Evolutionary conservation across 1,140 invertebrate species (phyloP), one percentile per base, ranked within the genome.

Genomic region (Orius laevigatus): DNA sequence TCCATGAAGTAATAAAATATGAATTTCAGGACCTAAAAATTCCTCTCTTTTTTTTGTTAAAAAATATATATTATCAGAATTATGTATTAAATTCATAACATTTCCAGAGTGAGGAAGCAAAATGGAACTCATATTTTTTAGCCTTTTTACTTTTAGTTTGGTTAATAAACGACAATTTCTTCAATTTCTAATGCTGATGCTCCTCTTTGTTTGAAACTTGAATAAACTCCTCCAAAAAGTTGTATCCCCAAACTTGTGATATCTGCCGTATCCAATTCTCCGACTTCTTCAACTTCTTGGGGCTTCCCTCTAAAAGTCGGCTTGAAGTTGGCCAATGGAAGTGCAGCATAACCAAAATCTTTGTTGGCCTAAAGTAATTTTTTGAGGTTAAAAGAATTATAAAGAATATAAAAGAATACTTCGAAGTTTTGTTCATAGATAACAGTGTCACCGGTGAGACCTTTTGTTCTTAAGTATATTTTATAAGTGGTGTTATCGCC

Each of bases 171-270:
- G n/a, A n/a, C n/a, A n/a, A n/a, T n/a, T n/a, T n/a, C n/a, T n/a
- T 79, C 71, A 19, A 81, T 70, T 62, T 79, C 77, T 50, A 80
- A 65, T 42, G 76, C 68, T 1, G 75, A 75, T 5, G 74, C 70
- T 0, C 78, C 77, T 54, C 61, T 68, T 58, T 80, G 78, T 59
- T 80, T 80, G 6, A 70, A 59, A 8, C 70, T 64, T 46, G 66
- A 62, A 58, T 80, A 79, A 40, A 79, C 76, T 11, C 78, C 78
- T 25, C 78, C 78, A 54, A 72, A 75, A 57, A 77, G 66, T 65
- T 79, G 76, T 34, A 81, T 59, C 15, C 74, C 78, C 49, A 79
- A 66, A 57, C 69, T 72, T 1, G 75, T 76, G 19, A 81, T 70
- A 52, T 72, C 66, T 5, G 68, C 59, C 20, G 60, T 62, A 57